phyloP scores from a whole-genome alignment of 2,888 invertebrate genomes.

The Agrotis ipsilon region DNA sequence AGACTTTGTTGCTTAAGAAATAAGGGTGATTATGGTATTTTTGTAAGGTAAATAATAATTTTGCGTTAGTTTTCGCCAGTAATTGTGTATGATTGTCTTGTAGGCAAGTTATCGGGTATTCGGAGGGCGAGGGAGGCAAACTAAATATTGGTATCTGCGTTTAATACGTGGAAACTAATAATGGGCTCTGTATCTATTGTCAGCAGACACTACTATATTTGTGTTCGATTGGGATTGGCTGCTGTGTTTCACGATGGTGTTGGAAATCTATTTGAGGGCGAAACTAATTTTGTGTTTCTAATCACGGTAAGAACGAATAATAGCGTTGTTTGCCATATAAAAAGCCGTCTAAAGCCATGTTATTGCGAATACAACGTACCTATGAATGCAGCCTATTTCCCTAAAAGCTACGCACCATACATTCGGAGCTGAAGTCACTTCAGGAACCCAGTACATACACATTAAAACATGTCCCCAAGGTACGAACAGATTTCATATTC shows the following conservation, averaged over 20 bases:
- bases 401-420: background rate
- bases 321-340: background rate
- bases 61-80: conserved; percentile 62
- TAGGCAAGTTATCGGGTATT: conserved; percentile 62
- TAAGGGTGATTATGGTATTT: conserved; percentile 51
- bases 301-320: background rate
- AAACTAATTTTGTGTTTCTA: background rate
- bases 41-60: conserved; percentile 37
- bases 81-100: conserved; percentile 79
- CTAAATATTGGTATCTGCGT: conserved; percentile 71
- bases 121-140: conserved; percentile 64
- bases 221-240: conserved; percentile 25
- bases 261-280: background rate
- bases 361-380: too few species aligned
- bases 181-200: conserved; percentile 42
- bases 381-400: too few species aligned
- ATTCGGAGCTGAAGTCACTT: background rate
- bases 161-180: conserved; percentile 69
- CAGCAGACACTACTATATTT: conserved; percentile 10
- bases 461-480: conserved; percentile 5
- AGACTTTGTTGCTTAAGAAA: conserved; percentile 20
- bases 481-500: conserved; percentile 23
- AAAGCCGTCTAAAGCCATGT: too few species aligned
- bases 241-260: conserved; percentile 3
- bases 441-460: background rate